Evolutionary conservation across 2,113 vertebrate genomes (phyloP), one percentile per base, ranked within the genome.

Genomic region (Laticauda colubrina): DNA sequence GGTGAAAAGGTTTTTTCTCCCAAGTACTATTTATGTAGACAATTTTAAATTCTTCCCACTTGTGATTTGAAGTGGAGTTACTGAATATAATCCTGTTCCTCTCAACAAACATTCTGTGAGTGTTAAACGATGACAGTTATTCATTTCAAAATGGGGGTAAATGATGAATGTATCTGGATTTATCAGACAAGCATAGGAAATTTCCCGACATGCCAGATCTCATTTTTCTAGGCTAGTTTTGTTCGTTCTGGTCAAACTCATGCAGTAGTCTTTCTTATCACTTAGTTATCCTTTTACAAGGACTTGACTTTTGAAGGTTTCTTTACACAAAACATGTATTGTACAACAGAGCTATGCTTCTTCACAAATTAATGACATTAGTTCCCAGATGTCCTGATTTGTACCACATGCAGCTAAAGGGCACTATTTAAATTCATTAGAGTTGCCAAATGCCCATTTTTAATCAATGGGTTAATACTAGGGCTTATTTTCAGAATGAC

Each of bases 141-240:
- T 91, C 54, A 34, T 75, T 92, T 85, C 85, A 94, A 92, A 85
- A 23, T 43, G 55, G 87, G 48, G 21, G 12, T 15, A 85, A 34
- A 69, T 34, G 53, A 29, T 29, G 24, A 26, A 48, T 1, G 29
- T 15, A 51, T 4, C 61, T 61, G 45, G 24, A 8, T 57, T n/a
- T 57, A 34, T 29, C 34, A 48, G 14, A 48, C 11, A 29, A 87
- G 11, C 24, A 53, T 26, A 53, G 23, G 23, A 87, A 87, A 87
- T 53, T 87, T 11, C 24, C 48, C 0, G 6, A 2, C 51, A 87
- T 87, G 10, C 26, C 48, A 26, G 9, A 29, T 87, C 85, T 51
- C 14, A 1, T 87, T 86, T 86, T 24, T 86, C 43, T 48, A 86
- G 24, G 2, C 85, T 87, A 11, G 24, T 87, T 26, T 51, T 48